A percentile compares a stretch with the other conserved stretches of the same genome.
Conservation (phyloP, 2,797 vertebrate species). For the Echeneis naucrates region DNA sequence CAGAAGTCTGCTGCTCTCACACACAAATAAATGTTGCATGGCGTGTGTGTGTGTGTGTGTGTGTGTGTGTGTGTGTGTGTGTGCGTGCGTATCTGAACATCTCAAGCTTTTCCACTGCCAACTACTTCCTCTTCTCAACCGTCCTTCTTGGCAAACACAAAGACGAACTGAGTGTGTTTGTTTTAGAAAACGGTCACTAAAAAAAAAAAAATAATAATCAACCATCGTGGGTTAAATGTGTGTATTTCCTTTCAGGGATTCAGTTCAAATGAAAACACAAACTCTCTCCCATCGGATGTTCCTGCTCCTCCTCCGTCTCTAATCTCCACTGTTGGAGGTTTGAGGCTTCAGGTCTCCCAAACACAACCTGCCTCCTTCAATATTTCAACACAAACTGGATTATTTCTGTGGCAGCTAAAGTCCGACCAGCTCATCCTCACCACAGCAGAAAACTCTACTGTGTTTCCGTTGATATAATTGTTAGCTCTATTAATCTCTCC, state of each 20-base stretch:
- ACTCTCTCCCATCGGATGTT: slow-evolving; percentile 28
- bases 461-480: too few relatives aligned
- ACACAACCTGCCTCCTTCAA: background rate
- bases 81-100: slow-evolving; percentile 4
- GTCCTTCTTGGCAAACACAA: slow-evolving; percentile 34
- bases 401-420: background rate
- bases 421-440: background rate
- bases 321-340: slow-evolving; percentile 29
- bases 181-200: slow-evolving; percentile 31
- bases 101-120: slow-evolving; percentile 36
- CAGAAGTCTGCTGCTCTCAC: background rate
- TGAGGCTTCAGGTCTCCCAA: slow-evolving; percentile 19
- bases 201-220: slow-evolving; percentile 1
- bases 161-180: slow-evolving; percentile 49
- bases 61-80: too few relatives aligned
- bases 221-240: slow-evolving; percentile 21
- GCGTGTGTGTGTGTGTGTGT: background rate
- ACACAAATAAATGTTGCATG: background rate
- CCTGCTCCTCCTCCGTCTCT: slow-evolving; percentile 28
- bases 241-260: slow-evolving; percentile 42
- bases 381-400: slow-evolving; percentile 12
- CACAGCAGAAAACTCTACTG: background rate
- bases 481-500: too few relatives aligned
- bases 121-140: slow-evolving; percentile 39
- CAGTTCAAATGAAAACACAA: slow-evolving; percentile 37